Conservation (phyloP, 2,113 vertebrate genomes). For the Ceyx margarethae region DNA sequence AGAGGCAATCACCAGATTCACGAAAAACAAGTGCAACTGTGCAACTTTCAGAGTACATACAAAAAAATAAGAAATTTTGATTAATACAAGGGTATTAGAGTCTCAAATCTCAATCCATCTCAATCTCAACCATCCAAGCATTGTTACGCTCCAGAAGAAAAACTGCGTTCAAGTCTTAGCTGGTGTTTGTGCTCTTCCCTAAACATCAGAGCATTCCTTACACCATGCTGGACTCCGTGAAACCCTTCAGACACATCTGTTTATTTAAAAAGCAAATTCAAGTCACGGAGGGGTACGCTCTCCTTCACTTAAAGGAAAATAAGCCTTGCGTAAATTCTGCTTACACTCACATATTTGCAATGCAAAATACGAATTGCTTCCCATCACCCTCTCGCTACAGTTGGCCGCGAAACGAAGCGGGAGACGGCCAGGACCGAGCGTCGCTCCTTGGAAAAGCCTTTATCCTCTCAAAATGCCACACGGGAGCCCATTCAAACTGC, state of each 20-base stretch:
- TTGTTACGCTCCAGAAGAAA: background rate
- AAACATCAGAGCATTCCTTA: slow-evolving; percentile 54
- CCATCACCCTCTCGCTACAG: rapidly evolving
- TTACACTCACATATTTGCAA: background rate
- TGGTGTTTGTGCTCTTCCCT: slow-evolving; percentile 24
- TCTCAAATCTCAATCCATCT: background rate
- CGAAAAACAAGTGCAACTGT: rapidly evolving
- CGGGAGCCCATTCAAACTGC: background rate
- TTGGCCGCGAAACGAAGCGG: background rate
- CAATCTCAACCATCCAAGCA: background rate
- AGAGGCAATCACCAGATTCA: background rate
- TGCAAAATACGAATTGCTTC: background rate
- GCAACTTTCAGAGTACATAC: background rate
- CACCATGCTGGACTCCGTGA: slow-evolving; percentile 50
- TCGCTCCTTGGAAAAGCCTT: background rate
- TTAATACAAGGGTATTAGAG: background rate
- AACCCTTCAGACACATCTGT: slow-evolving; percentile 42
- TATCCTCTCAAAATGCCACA: background rate
- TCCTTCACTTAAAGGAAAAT: slow-evolving; percentile 27
- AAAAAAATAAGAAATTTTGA: background rate
- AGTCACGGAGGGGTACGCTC: slow-evolving; percentile 15
- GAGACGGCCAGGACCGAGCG: background rate
- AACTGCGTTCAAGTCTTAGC: background rate
- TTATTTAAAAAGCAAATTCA: slow-evolving; percentile 62
- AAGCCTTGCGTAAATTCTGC: background rate